phyloP scores from a whole-genome alignment of 1,140 invertebrate genomes.

The Ceratosolen solmsi region DNA sequence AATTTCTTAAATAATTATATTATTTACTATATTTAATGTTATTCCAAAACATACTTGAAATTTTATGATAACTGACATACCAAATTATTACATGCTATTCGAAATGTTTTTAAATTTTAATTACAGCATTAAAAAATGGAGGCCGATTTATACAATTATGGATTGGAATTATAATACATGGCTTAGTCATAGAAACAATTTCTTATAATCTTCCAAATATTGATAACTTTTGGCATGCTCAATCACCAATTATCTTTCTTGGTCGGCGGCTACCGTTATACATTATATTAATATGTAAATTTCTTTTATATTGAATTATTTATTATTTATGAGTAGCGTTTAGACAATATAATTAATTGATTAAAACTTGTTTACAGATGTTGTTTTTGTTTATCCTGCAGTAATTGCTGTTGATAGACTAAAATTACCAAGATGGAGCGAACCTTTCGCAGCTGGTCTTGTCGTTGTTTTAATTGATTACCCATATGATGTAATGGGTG shows the following conservation, averaged over 20 bases:
- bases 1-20: constrained; percentile 1
- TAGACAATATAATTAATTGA: not conserved
- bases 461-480: constrained; percentile 83
- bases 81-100: not conserved
- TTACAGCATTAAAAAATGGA: constrained; percentile 78
- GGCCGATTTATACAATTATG: constrained; percentile 82
- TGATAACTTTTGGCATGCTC: constrained; percentile 87
- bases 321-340: not conserved
- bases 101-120: not conserved
- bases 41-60: not conserved
- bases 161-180: constrained; percentile 80
- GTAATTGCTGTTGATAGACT: constrained; percentile 78
- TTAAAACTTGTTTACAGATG: constrained; percentile 77
- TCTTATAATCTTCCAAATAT: constrained; percentile 78
- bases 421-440: constrained; percentile 78
- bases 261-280: constrained; percentile 81
- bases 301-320: constrained; percentile 48
- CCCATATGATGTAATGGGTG: constrained; percentile 86
- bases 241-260: constrained; percentile 81
- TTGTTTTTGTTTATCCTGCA: constrained; percentile 84
- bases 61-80: not conserved
- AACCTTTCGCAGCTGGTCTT: constrained; percentile 85
- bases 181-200: constrained; percentile 77
- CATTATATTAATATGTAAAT: constrained; percentile 83
- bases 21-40: not conserved